Conservation (phyloP, 2,888 invertebrate genomes). For the Synanthedon tipuliformis region DNA sequence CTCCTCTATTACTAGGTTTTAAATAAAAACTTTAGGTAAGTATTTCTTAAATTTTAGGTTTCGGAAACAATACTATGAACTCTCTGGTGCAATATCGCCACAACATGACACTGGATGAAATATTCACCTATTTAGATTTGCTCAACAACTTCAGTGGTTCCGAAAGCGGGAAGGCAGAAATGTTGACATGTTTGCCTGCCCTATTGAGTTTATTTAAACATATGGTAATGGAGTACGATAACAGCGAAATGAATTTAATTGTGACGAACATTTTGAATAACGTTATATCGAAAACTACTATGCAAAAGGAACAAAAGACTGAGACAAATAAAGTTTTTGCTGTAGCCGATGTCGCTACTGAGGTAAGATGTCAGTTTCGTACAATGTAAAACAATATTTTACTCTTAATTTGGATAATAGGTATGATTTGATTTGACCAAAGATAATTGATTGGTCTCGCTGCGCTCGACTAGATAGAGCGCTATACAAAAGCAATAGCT, state of each 20-base stretch:
- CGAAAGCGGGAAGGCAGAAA: conserved; percentile 27
- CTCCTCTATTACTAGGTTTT: too few species aligned
- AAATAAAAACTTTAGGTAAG: neutral
- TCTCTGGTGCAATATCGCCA: conserved; percentile 29
- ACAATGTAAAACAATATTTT: too few species aligned
- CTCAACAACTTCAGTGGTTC: conserved; percentile 29
- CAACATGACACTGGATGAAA: conserved; percentile 45
- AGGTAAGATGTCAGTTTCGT: conserved; percentile 22
- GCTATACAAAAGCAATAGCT: too few species aligned
- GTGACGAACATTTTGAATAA: conserved; percentile 43
- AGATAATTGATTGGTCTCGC: too few species aligned
- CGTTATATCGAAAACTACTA: conserved; percentile 27
- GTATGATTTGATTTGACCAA: too few species aligned
- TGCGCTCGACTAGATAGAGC: too few species aligned
- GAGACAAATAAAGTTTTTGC: conserved; percentile 14
- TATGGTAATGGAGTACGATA: conserved; percentile 41
- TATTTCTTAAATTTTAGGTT: conserved; percentile 27
- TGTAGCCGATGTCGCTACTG: conserved; percentile 29
- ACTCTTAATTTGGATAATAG: too few species aligned
- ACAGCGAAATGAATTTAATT: conserved; percentile 46
- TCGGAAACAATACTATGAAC: conserved; percentile 30
- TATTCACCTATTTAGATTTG: conserved; percentile 38
- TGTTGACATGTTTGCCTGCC: conserved; percentile 25
- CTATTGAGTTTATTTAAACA: conserved; percentile 33
- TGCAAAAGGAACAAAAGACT: conserved; percentile 13